Evolutionary conservation across 2,113 vertebrate species (phyloP).

Genomic region (Trachemys scripta): DNA sequence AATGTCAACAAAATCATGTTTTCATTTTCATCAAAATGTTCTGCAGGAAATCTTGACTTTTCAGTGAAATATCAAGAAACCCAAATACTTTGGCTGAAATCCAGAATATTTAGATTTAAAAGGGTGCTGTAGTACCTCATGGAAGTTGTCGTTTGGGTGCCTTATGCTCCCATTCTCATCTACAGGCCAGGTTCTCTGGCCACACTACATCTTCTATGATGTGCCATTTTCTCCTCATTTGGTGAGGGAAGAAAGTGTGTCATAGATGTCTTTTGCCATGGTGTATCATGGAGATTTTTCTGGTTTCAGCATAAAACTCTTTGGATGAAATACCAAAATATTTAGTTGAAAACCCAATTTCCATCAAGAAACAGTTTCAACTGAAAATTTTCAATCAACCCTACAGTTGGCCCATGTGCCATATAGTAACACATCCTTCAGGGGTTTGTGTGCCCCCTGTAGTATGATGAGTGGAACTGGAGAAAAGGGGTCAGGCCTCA

Average conservation of each 20-base stretch:
- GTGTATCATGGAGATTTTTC: no score
- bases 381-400: not conserved
- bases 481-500: not conserved
- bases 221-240: no score
- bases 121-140: not conserved
- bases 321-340: not conserved
- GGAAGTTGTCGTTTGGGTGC: no score
- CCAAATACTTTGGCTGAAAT: no score
- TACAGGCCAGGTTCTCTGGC: no score
- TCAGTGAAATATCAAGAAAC: not conserved
- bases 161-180: no score
- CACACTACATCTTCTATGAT: no score
- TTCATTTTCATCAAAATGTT: not conserved
- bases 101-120: not conserved
- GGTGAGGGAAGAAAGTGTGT: no score
- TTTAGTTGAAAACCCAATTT: no score
- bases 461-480: no score
- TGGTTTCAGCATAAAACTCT: no score
- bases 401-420: not conserved
- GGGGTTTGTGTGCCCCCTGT: not conserved
- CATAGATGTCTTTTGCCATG: no score
- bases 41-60: not conserved
- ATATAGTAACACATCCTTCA: not conserved
- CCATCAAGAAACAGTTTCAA: not conserved
- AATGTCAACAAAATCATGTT: not conserved